phyloP scores from a whole-genome alignment of 2,113 vertebrate species.

The Malurus alboscapulatus region DNA sequence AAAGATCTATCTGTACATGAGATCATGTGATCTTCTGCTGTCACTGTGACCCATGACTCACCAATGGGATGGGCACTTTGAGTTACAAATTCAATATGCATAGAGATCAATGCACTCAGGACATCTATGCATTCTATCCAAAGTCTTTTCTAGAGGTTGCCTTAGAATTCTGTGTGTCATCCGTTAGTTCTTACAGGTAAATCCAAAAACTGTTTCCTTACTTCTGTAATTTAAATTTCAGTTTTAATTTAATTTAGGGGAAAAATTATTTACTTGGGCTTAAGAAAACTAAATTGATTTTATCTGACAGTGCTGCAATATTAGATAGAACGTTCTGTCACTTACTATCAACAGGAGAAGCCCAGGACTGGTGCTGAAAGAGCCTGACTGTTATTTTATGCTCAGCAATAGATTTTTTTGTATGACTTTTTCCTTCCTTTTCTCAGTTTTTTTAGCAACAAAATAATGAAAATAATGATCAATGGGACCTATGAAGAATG shows the following conservation, averaged over 20 bases:
- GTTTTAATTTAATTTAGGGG: background rate
- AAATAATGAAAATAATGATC: background rate
- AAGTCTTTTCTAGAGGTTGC: background rate
- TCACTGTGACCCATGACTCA: constrained; percentile 50
- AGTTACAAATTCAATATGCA: background rate
- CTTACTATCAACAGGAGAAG: background rate
- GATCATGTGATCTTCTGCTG: background rate
- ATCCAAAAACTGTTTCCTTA: constrained; percentile 7
- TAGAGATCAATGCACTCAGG: background rate
- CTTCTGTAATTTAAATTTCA: background rate
- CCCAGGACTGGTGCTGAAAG: background rate
- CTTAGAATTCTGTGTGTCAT: background rate
- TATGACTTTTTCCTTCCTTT: background rate
- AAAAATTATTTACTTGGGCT: background rate
- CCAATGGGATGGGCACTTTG: background rate
- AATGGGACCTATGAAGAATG: background rate
- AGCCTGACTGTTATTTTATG: background rate
- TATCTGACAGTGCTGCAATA: background rate
- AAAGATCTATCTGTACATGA: constrained; percentile 18
- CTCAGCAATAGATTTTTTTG: background rate
- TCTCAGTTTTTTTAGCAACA: background rate
- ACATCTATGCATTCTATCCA: background rate
- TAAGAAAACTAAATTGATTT: background rate
- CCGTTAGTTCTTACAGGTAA: background rate
- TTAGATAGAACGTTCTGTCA: background rate